Evolutionary conservation across 1,140 invertebrate genomes (phyloP).

Genomic region (Vollenhovia emeryi): DNA sequence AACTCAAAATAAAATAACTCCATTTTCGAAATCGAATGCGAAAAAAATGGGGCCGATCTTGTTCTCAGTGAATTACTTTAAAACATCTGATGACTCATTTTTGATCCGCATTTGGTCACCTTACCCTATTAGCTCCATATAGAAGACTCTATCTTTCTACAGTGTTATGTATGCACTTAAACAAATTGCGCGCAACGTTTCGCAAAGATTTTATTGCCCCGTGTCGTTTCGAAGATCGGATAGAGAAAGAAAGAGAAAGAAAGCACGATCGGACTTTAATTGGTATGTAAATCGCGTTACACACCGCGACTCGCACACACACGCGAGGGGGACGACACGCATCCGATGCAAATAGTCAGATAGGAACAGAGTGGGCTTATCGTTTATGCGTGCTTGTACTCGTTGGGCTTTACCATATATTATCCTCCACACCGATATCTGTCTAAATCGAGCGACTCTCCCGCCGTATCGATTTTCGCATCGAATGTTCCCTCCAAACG

Average conservation of each 20-base stretch:
- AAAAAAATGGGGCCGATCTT: no score
- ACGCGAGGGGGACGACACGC: slow-evolving; percentile 56
- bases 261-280: slow-evolving; percentile 70
- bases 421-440: slow-evolving; percentile 68
- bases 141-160: neutral
- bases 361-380: slow-evolving; percentile 60
- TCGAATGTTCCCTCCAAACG: slow-evolving; percentile 23
- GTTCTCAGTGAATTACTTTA: no score
- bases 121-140: neutral
- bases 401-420: slow-evolving; percentile 73
- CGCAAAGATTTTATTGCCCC: slow-evolving; percentile 74
- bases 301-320: slow-evolving; percentile 58
- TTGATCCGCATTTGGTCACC: no score
- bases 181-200: slow-evolving; percentile 74
- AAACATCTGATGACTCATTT: no score
- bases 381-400: slow-evolving; percentile 73
- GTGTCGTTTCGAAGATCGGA: slow-evolving; percentile 44
- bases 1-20: no score
- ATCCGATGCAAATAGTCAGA: slow-evolving; percentile 51
- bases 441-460: slow-evolving; percentile 68
- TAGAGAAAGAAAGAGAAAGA: neutral
- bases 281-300: slow-evolving; percentile 78
- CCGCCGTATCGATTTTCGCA: slow-evolving; percentile 68
- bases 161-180: slow-evolving; percentile 71
- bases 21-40: no score